Percentiles rank a stretch among this genome's conserved stretches.
phyloP scores from a whole-genome alignment of 2,888 invertebrate species.

The Netelia virgata region DNA sequence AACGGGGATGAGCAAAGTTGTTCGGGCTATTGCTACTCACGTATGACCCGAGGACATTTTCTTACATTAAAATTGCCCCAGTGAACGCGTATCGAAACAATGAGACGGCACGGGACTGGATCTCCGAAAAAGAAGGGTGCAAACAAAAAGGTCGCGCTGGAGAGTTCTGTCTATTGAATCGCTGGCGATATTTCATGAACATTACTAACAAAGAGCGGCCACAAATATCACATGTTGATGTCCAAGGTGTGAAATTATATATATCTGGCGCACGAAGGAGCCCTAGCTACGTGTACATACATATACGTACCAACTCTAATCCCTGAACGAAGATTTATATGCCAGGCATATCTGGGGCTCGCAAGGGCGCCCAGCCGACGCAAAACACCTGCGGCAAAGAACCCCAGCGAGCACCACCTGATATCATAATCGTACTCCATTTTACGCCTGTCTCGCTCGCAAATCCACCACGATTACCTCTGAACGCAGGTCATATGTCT shows the following conservation, averaged over 20 bases:
- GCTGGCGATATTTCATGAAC: constrained; percentile 14
- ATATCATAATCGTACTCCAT: constrained; percentile 69
- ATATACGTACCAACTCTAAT: constrained; percentile 19
- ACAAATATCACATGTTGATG: not conserved
- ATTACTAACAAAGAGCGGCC: constrained; percentile 46
- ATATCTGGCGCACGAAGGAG: constrained; percentile 55
- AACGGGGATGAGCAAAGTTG: too few relatives aligned
- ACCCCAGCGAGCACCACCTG: constrained; percentile 53
- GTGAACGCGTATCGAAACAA: not conserved
- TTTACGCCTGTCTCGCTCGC: constrained; percentile 52
- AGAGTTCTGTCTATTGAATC: constrained; percentile 22
- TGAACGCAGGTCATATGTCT: constrained; percentile 47
- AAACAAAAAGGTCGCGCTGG: not conserved
- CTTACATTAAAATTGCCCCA: not conserved
- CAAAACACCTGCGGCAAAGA: constrained; percentile 6
- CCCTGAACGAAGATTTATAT: constrained; percentile 70
- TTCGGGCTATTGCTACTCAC: too few relatives aligned
- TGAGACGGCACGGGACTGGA: too few relatives aligned
- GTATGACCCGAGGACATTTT: too few relatives aligned
- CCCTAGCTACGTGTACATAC: constrained; percentile 32
- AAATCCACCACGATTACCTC: constrained; percentile 4
- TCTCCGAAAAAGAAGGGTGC: not conserved
- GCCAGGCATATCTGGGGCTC: constrained; percentile 32
- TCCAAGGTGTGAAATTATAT: constrained; percentile 73
- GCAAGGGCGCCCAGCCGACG: constrained; percentile 14